Base-by-base conservation (phyloP, 2,888 invertebrate genomes). In the Cataglyphis albicans region DNA sequence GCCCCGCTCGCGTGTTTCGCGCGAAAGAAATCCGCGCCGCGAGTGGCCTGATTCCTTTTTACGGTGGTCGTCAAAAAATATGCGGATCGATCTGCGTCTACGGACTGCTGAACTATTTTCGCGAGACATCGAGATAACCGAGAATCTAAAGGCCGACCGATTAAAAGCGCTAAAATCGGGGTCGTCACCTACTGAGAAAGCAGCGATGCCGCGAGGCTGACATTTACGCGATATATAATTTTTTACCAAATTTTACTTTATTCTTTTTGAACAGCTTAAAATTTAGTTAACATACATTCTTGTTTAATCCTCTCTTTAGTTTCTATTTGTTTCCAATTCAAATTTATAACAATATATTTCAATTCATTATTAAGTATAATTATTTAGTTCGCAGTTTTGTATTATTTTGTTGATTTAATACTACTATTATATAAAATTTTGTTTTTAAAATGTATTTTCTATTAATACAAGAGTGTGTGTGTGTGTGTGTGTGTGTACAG, bases 41-140 rank as follows among this genome's bases (percentile, higher is more conserved):
- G 84, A 76, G 74, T 84, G 89, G 84, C 90, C 89, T 84, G 84
- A 90, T 90, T 90, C 84, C 85, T 90, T 90, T 85, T 82, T 73
- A 48, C 73, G 67, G 12, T 48, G 78, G 59, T 63, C 76, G 61
- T 63, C 65, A 72, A 84, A 81, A 83, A 81, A 75, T 81, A 84
- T 76, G 86, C 81, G 70, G 55, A 65, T 80, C 78, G 61, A 55
- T 80, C 84, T 85, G 78, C 35, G 65, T 67, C 55, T 41, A 61
- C 73, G 29, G 32, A 15, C 35, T 55, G n/a, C 38, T 35, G 29
- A 55, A n/a, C 55, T 38, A 67, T 76, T 67, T 76, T 76, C 38
- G n/a, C 76, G 38, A 41, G 29, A 6, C 32, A 55, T 67, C 67
- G 76, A 67, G 52, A 67, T 67, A 67, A 76, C 15, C n/a, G 67